Percentiles rank a stretch among this genome's conserved stretches.
Evolutionary conservation across 2,888 invertebrate species (phyloP).

Genomic region (Busseola fusca): DNA sequence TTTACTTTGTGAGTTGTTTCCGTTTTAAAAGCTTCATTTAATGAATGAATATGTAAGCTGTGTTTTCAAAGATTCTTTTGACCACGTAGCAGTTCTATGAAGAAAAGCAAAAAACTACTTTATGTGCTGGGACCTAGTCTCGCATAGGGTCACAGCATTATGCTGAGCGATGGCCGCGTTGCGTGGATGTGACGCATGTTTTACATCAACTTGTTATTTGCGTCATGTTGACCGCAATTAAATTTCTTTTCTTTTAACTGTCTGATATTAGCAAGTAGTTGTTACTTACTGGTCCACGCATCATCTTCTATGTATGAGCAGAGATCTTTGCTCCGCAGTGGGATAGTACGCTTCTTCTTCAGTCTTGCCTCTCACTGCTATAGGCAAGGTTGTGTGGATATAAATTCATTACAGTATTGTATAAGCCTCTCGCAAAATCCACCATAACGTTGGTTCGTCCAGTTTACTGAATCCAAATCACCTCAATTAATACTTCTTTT

Average conservation of each 20-base stretch:
- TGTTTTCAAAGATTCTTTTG: not conserved
- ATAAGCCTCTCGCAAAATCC: not conserved
- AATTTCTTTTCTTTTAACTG: too few relatives aligned
- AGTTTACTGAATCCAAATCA: not conserved
- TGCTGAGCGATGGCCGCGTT: too few relatives aligned
- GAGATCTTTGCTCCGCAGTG: not conserved
- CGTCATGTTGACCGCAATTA: too few relatives aligned
- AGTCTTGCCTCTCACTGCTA: not conserved
- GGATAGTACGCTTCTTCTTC: not conserved
- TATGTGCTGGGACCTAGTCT: not conserved
- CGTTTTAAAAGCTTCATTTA: not conserved
- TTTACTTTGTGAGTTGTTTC: constrained; percentile 33
- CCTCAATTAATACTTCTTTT: too few relatives aligned
- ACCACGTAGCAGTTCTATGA: not conserved
- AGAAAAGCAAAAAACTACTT: not conserved
- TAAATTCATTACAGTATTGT: not conserved
- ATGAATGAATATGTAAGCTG: not conserved
- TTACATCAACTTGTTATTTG: too few relatives aligned
- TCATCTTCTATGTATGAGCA: not conserved
- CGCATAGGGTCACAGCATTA: too few relatives aligned
- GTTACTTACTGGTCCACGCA: not conserved
- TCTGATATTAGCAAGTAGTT: not conserved
- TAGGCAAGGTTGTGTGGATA: not conserved
- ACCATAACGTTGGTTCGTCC: too few relatives aligned
- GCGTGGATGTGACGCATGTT: too few relatives aligned